Conservation (phyloP, 2,888 invertebrate genomes). For the Ophion costatus region DNA sequence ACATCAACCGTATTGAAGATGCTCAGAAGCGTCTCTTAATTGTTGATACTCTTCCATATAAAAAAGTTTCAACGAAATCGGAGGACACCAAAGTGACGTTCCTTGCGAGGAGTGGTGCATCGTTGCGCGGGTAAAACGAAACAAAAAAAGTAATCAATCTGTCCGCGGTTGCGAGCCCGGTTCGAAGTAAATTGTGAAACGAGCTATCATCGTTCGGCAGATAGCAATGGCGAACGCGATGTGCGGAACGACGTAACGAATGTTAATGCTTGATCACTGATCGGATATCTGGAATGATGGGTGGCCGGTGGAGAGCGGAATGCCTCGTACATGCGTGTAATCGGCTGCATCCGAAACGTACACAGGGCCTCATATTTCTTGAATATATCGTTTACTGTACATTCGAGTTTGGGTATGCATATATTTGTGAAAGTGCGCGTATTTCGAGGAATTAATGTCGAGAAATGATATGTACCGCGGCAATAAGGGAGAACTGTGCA, state of each 20-base stretch:
- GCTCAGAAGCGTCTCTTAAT: no score
- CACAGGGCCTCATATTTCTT: conserved; percentile 5
- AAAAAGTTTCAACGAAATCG: no score
- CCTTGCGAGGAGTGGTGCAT: no score
- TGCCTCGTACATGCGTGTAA: conserved; percentile 5
- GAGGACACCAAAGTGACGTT: no score
- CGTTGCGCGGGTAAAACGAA: no score
- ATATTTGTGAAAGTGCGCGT: conserved; percentile 38
- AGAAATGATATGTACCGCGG: conserved; percentile 48
- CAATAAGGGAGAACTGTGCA: background rate
- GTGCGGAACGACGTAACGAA: background rate
- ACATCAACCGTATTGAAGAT: no score
- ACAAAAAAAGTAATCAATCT: no score
- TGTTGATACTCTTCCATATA: no score
- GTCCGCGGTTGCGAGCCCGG: no score
- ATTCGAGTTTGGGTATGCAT: background rate
- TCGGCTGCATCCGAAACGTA: background rate
- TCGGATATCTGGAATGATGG: background rate
- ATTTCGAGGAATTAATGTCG: conserved; percentile 37
- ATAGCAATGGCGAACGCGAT: background rate
- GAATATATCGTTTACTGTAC: conserved; percentile 4
- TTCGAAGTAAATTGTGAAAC: conserved; percentile 5
- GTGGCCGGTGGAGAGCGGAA: background rate
- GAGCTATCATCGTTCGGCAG: background rate
- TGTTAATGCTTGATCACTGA: conserved; percentile 16